Conservation (phyloP, 2,113 vertebrate genomes). For the Garra rufa region DNA sequence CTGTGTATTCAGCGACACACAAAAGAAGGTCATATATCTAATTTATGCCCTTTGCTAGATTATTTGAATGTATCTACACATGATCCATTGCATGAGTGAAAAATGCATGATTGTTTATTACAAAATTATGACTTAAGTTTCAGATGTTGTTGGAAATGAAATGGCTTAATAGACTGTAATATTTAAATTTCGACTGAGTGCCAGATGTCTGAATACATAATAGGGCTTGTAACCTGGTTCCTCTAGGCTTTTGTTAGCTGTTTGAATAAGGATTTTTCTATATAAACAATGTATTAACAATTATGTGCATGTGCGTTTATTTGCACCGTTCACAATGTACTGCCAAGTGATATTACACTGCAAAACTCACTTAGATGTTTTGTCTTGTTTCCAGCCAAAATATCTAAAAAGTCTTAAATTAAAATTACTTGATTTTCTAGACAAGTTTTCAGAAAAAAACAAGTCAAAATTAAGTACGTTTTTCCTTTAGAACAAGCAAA, state of each 20-base stretch:
- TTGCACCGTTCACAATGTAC: constrained; percentile 62
- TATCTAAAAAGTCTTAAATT: no score
- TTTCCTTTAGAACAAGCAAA: no score
- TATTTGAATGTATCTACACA: neutral
- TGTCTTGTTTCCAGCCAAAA: no score
- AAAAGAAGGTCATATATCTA: constrained; percentile 55
- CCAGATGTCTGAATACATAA: constrained; percentile 79
- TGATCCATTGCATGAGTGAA: neutral
- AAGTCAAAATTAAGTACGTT: no score
- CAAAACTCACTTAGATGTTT: no score
- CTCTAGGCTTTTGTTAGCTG: neutral
- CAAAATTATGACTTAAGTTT: constrained; percentile 5
- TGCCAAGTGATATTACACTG: constrained; percentile 62
- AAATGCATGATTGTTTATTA: neutral
- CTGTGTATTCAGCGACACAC: constrained; percentile 64
- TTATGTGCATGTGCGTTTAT: constrained; percentile 55
- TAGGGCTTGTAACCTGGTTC: constrained; percentile 66
- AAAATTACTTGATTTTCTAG: no score
- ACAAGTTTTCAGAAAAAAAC: no score
- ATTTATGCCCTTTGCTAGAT: neutral
- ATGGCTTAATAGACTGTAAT: neutral
- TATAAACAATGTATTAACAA: neutral
- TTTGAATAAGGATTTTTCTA: neutral
- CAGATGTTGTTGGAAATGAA: neutral
- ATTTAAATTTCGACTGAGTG: constrained; percentile 62